Base-by-base conservation (phyloP, 92 coral and sea anemone species). In the Isaurus tuberculatus region DNA sequence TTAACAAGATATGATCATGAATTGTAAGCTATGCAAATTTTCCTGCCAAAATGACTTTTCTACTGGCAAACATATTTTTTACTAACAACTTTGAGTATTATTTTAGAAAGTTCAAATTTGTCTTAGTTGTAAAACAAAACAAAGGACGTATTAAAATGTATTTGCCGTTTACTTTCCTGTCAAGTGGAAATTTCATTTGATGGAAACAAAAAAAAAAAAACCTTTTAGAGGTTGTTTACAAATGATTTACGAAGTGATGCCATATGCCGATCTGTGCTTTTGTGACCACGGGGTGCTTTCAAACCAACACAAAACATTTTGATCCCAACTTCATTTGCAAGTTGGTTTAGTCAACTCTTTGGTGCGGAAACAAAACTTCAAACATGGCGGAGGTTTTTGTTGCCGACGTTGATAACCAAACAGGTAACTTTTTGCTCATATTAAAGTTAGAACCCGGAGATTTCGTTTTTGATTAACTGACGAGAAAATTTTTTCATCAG, bases 321-420 rank as follows among this genome's bases (percentile, higher is more conserved):
- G 16, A 57, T 19, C 27, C 3, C 27, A 74, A 34, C 80, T 74
- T 74, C 67, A 74, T 74, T 74, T 29, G 80, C 80, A 74, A 53
- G 46, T 74, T 30, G 58, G 43, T 74, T 74, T 27, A 23, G 43
- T n/a, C n/a, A 70, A 43, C 29, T 70, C 49, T 36, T 74, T 53
- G 80, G 48, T 53, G 80, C 80, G 65, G 64, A 74, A 57, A 55
- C 23, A 53, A 51, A 74, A n/a, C n/a, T 6, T 36, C 75, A 6
- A 74, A 53, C 67, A 74, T 74, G 80, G 80, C 80, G 80, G 80
- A 53, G 19, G 0, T 36, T 53, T 74, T 65, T 31, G 80, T 32
- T 26, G 26, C 66, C 13, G 53, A 3, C 63, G 48, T 34, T 48
- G 46, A 36, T 1, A 23, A 32, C 6, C 46, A 4, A 4, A 40